phyloP scores from a whole-genome alignment of 2,888 invertebrate genomes.

The Disparrhopalites patrizii region DNA sequence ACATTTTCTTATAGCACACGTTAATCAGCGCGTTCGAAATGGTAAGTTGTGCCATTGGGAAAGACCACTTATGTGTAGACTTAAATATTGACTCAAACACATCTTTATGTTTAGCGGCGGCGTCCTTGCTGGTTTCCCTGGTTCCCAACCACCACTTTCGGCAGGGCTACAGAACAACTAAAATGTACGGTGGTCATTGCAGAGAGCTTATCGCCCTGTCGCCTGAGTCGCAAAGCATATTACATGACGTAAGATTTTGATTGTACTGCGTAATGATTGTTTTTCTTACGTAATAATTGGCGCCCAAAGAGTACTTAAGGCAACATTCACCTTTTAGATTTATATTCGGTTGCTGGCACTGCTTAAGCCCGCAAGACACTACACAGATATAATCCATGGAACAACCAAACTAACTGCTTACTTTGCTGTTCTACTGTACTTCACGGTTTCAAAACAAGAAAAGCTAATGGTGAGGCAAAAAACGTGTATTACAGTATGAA shows the following conservation, averaged over 20 bases:
- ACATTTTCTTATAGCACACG: constrained; percentile 77
- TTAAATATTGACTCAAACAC: too few relatives aligned
- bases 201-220: constrained; percentile 51
- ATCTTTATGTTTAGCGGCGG: too few relatives aligned
- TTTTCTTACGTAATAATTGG: not conserved
- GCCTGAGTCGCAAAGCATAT: constrained; percentile 60
- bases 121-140: constrained; percentile 79
- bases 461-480: constrained; percentile 75
- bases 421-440: constrained; percentile 87
- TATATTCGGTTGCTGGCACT: constrained; percentile 52
- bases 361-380: constrained; percentile 76
- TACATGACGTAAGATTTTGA: constrained; percentile 60
- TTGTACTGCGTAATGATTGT: not conserved
- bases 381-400: constrained; percentile 81
- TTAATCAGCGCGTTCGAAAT: constrained; percentile 79
- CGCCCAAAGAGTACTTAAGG: too few relatives aligned
- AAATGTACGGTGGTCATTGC: constrained; percentile 39
- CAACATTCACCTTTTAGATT: too few relatives aligned
- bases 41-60: too few relatives aligned
- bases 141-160: constrained; percentile 88
- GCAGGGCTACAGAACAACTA: constrained; percentile 69
- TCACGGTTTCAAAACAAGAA: constrained; percentile 82
- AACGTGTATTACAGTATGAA: not conserved
- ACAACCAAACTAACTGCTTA: constrained; percentile 88
- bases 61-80: too few relatives aligned